These are phyloP conservation scores for Orthosia gothica DNA, from an alignment of 2,888 invertebrate species.

Conservation along the genomic window DNA sequence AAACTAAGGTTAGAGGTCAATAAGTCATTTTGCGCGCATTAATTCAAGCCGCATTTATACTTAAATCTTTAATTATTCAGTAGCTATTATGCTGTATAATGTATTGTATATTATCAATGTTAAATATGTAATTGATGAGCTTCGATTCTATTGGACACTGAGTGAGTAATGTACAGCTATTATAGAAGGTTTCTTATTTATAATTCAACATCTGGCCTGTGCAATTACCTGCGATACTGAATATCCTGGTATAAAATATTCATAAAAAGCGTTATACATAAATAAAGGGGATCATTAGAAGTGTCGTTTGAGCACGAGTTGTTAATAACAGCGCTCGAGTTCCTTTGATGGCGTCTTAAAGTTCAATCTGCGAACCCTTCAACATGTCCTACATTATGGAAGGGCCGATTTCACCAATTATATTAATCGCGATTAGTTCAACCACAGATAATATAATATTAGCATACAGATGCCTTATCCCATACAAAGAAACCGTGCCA, in stretches of 20 bases:
- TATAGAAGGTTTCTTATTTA: slow-evolving; percentile 69
- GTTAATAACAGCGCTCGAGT: slow-evolving; percentile 60
- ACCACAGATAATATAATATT: too few species aligned
- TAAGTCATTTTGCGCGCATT: slow-evolving; percentile 39
- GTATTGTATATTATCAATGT: slow-evolving; percentile 45
- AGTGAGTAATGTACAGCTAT: slow-evolving; percentile 68
- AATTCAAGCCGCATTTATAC: slow-evolving; percentile 39
- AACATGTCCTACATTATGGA: slow-evolving; percentile 66
- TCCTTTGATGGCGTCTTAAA: slow-evolving; percentile 69
- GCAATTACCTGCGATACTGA: slow-evolving; percentile 66
- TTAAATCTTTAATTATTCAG: slow-evolving; percentile 51
- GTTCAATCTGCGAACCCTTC: slow-evolving; percentile 64
- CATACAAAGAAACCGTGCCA: too few species aligned
- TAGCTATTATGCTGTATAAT: slow-evolving; percentile 43
- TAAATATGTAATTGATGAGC: slow-evolving; percentile 70
- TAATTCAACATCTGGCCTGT: slow-evolving; percentile 71
- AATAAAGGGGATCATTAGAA: slow-evolving; percentile 60
- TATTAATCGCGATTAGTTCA: too few species aligned
- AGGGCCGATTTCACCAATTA: too few species aligned
- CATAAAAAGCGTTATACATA: slow-evolving; percentile 56
- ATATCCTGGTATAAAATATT: slow-evolving; percentile 67
- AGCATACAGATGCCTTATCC: too few species aligned
- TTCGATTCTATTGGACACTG: slow-evolving; percentile 62
- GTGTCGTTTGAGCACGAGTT: slow-evolving; percentile 53
- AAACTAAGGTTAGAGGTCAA: slow-evolving; percentile 51